Evolutionary conservation across 2,113 vertebrate genomes (phyloP), one percentile per base, ranked within the genome.

Genomic region (Mobula hypostoma): DNA sequence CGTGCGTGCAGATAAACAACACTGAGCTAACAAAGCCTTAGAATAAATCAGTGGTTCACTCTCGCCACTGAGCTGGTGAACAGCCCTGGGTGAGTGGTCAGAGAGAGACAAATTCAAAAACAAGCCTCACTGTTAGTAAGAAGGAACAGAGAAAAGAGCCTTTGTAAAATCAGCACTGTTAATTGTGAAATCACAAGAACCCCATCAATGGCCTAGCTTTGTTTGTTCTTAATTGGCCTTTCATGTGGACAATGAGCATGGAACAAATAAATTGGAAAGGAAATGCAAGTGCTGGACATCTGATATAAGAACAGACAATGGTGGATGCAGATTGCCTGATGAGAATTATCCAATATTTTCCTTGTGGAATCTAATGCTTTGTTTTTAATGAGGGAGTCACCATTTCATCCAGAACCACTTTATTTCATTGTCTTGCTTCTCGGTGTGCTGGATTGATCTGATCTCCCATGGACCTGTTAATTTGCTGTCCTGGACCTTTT

Each of bases 181-280:
- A 36, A 15, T n/a, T 36, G 77, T 79, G 77, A 79, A 90, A 90
- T 90, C 85, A 90, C 61, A 90, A 90, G 61, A 66, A 61, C 14
- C 6, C 63, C 85, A 90, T 68, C 85, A 90, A 90, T 90, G 63
- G n/a, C 61, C 61, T 66, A n/a, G 61, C 85, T 66, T 90, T 90
- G 85, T 90, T 90, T n/a, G 17, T 66, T 36, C 15, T 66, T 88
- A 88, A 88, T 66, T 66, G 85, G 29, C 61, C 61, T 68, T 90
- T 90, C 85, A 90, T 90, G n/a, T 17, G 61, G 61, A 36, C 32
- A 29, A 32, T 90, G 61, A 90, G 29, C 85, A 90, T 17, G 61
- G 63, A 66, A 66, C 85, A 32, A 90, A 66, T 90, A 14, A 66
- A 90, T 32, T n/a, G 83, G 4, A n/a, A 85, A 63, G 83, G 83